Base-by-base conservation (phyloP, 2,797 vertebrate genomes). In the Melanotaenia parkinsoni region DNA sequence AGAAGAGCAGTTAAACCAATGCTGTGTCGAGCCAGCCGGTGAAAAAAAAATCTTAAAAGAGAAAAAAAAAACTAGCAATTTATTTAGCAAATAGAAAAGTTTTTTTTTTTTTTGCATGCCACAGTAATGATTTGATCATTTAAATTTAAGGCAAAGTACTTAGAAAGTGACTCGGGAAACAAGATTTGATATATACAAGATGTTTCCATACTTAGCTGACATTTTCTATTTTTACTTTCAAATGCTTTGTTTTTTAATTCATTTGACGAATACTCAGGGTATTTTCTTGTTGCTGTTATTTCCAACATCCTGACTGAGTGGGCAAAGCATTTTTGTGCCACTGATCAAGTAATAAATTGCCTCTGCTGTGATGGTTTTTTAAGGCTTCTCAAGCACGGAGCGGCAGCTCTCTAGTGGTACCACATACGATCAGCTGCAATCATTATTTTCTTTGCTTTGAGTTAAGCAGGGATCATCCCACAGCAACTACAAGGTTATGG, bases 41-140 rank as follows among this genome's bases (percentile, higher is more conserved):
- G 93, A 96, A 96, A 30, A 96, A 96, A 96, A 95, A 96, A 96
- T 97, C 96, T 95, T 96, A 96, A 96, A 95, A 95, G 95, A 96
- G 94, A 26, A 26, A 96, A 96, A 96, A 96, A 95, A 91, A 94
- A 92, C 28, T 30, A 94, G 94, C 93, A 95, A 93, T 95, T 95
- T 95, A 95, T 97, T 96, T 95, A 95, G 94, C 93, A 95, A 93
- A 94, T 93, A 93, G 93, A 95, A 93, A 94, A 95, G 94, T 26
- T 26, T 40, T 28, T 62, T 6, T 22, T 92, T 95, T 95, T 96
- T 92, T 74, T 66, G 78, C 93, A 92, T 3, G 92, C 92, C 93
- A 88, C 95, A 95, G 95, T 96, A 95, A 95, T 95, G 92, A 93
- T 92, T 93, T 82, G 93, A 95, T 96, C 95, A 95, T 95, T 96